These are phyloP conservation scores for Cyprinella venusta DNA, from an alignment of 2,797 vertebrate genomes.

Conservation along the genomic window DNA sequence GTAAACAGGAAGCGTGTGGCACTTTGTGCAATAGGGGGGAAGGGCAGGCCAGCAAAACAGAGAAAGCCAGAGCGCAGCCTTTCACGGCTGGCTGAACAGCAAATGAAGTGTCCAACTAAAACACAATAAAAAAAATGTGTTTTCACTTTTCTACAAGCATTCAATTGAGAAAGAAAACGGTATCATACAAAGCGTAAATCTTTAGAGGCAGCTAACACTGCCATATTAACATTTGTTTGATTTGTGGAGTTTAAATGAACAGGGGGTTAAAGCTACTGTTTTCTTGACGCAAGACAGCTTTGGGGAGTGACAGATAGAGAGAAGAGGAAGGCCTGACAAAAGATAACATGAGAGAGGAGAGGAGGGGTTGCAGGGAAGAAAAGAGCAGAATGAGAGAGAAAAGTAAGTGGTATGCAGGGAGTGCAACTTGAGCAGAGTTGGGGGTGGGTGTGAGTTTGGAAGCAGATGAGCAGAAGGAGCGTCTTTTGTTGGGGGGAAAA, in stretches of 20 bases:
- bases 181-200: not conserved
- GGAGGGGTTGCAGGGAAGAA: slow-evolving; percentile 36
- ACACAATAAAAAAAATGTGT: slow-evolving; percentile 25
- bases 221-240: slow-evolving; percentile 5
- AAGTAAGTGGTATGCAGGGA: slow-evolving; percentile 47
- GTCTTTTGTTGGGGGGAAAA: slow-evolving; percentile 45
- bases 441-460: slow-evolving; percentile 31
- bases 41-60: slow-evolving; percentile 31
- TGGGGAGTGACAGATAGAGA: slow-evolving; percentile 36
- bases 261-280: slow-evolving; percentile 29
- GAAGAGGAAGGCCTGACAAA: slow-evolving; percentile 37
- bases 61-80: slow-evolving; percentile 42
- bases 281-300: slow-evolving; percentile 37
- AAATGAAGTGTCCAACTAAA: slow-evolving; percentile 35
- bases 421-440: slow-evolving; percentile 50
- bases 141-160: slow-evolving; percentile 23
- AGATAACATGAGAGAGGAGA: slow-evolving; percentile 39
- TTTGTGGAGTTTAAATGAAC: slow-evolving; percentile 13
- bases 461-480: slow-evolving; percentile 38
- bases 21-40: slow-evolving; percentile 62
- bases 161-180: not conserved
- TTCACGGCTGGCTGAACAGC: slow-evolving; percentile 45
- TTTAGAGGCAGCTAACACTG: not conserved
- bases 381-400: slow-evolving; percentile 31
- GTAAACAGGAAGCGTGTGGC: slow-evolving; percentile 80